Conservation (phyloP, 2,113 vertebrate genomes). For the Oceanites oceanicus region DNA sequence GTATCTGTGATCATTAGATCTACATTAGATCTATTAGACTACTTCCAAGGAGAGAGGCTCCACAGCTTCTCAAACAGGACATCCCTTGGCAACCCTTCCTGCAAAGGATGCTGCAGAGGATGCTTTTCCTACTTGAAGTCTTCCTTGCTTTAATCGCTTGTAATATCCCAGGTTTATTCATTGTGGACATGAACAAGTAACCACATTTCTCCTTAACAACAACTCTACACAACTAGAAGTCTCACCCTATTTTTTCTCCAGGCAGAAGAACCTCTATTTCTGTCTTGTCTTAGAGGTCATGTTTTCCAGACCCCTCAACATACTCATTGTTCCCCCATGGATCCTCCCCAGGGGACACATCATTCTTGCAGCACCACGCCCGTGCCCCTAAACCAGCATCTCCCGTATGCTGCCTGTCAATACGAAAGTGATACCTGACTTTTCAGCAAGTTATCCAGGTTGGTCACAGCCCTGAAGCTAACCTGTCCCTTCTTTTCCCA, state of each 20-base stretch:
- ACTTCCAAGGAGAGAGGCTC: background rate
- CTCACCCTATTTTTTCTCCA: background rate
- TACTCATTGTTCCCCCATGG: background rate
- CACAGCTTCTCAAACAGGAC: background rate
- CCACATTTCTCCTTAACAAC: background rate
- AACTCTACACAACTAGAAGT: background rate
- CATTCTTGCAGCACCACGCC: background rate
- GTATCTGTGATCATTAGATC: background rate
- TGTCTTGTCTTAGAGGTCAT: background rate
- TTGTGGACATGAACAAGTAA: background rate
- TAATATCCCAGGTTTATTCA: background rate
- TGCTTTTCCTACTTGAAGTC: background rate
- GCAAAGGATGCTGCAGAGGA: background rate
- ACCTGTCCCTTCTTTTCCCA: background rate
- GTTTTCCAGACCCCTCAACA: background rate
- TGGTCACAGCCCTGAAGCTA: background rate
- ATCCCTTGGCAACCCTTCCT: background rate
- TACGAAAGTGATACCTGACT: background rate
- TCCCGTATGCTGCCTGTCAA: fast-evolving
- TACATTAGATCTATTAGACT: too few species aligned
- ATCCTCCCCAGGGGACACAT: background rate
- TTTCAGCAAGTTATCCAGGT: background rate
- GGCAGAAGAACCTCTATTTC: background rate
- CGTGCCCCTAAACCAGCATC: background rate
- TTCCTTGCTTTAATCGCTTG: background rate